Conservation (phyloP, 2,113 vertebrate species). For the Salvelinus fontinalis region DNA sequence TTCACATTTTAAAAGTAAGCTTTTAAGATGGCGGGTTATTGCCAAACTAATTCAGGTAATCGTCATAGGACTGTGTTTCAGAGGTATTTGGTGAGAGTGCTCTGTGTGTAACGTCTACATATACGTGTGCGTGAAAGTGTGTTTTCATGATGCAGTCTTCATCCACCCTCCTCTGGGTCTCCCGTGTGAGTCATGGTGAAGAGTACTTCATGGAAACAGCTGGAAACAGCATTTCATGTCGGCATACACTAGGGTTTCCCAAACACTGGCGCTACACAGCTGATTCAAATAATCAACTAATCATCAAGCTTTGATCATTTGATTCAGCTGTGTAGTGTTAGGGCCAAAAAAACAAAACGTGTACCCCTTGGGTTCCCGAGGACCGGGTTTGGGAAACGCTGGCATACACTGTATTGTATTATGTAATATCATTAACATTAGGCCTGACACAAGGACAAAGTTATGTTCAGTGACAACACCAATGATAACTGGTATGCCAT, state of each 20-base stretch:
- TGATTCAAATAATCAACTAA: too few species aligned
- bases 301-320: too few species aligned
- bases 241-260: neutral
- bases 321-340: too few species aligned
- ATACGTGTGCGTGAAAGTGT: neutral
- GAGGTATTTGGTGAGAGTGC: neutral
- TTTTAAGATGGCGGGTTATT: neutral
- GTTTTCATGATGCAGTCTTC: constrained; percentile 7
- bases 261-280: too few species aligned
- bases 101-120: neutral
- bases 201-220: constrained; percentile 4
- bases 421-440: neutral
- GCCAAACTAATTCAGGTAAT: constrained; percentile 1
- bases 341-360: too few species aligned
- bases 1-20: neutral
- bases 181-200: constrained; percentile 30
- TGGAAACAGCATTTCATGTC: neutral
- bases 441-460: neutral
- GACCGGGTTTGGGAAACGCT: too few species aligned
- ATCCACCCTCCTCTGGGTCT: constrained; percentile 4
- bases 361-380: too few species aligned
- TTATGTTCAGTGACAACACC: too few species aligned
- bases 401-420: too few species aligned
- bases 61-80: neutral
- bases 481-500: too few species aligned